phyloP scores from a whole-genome alignment of 2,113 vertebrate species.

The Lonchura striata region DNA sequence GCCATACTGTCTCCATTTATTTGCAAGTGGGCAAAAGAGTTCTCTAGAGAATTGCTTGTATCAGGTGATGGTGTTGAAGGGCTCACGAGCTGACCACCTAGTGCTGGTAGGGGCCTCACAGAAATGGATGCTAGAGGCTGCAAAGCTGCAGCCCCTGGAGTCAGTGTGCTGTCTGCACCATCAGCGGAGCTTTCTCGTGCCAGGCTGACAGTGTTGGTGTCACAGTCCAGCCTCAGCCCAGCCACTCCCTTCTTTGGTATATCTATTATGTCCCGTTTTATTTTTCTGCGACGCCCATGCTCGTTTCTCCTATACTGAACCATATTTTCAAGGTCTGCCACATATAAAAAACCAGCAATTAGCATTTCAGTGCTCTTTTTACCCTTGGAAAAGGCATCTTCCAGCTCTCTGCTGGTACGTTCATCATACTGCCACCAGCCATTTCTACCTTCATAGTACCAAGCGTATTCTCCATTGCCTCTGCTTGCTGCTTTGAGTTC shows the following conservation, averaged over 20 bases:
- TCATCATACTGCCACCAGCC: constrained; percentile 99
- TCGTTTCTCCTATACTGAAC: constrained; percentile 96
- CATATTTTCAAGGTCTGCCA: constrained; percentile 96
- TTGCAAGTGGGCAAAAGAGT: constrained; percentile 87
- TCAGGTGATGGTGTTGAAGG: constrained; percentile 69
- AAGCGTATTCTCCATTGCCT: constrained; percentile 86
- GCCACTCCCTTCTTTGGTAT: constrained; percentile 98
- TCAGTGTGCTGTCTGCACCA: constrained; percentile 79
- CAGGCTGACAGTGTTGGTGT: constrained; percentile 70
- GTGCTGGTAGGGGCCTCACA: constrained; percentile 78
- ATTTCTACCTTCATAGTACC: constrained; percentile 97
- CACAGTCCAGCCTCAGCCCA: constrained; percentile 90
- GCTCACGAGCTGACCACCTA: constrained; percentile 80
- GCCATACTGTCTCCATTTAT: constrained; percentile 79
- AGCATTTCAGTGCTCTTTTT: constrained; percentile 96
- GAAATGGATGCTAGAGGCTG: constrained; percentile 68
- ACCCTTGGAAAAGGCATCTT: constrained; percentile 91
- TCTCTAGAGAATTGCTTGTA: constrained; percentile 79
- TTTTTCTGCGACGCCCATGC: constrained; percentile 91
- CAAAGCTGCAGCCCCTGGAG: constrained; percentile 67
- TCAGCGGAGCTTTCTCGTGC: constrained; percentile 86
- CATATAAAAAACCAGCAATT: constrained; percentile 93
- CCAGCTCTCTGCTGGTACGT: constrained; percentile 91
- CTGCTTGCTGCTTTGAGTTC: constrained; percentile 88
- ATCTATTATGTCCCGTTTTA: constrained; percentile 92